phyloP scores from a whole-genome alignment of 92 coral and sea anemone genomes.

The Actinostola sp. region DNA sequence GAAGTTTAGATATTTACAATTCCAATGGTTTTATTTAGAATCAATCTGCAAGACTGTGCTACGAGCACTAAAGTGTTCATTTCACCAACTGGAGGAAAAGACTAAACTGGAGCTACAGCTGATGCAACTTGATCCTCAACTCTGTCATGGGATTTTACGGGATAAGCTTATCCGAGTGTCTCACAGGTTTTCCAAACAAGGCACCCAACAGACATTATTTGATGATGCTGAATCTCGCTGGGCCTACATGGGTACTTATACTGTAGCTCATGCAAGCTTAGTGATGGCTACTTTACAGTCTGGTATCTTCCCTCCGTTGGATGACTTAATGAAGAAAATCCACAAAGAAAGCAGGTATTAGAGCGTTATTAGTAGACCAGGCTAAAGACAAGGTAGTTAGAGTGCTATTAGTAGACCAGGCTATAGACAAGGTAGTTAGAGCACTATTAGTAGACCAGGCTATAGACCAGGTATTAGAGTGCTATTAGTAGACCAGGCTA shows the following conservation, averaged over 20 bases:
- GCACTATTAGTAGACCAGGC: too few species aligned
- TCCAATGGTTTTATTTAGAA: slow-evolving; percentile 57
- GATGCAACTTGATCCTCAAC: slow-evolving; percentile 71
- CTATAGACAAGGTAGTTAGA: too few species aligned
- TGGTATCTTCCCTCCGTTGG: slow-evolving; percentile 86
- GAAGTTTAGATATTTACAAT: neutral
- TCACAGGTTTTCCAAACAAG: slow-evolving; percentile 92
- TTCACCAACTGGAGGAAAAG: slow-evolving; percentile 87
- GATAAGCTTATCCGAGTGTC: slow-evolving; percentile 90
- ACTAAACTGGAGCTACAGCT: slow-evolving; percentile 90
- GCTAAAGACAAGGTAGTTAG: too few species aligned
- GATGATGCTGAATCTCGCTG: slow-evolving; percentile 92
- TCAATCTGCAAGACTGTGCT: slow-evolving; percentile 78
- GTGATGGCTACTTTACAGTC: slow-evolving; percentile 80
- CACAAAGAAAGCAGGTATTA: slow-evolving; percentile 56
- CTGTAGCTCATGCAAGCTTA: slow-evolving; percentile 95
- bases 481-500: too few species aligned
- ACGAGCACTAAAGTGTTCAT: slow-evolving; percentile 79
- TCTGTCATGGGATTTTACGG: slow-evolving; percentile 82
- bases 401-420: too few species aligned
- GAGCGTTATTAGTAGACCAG: neutral
- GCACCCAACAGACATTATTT: slow-evolving; percentile 89
- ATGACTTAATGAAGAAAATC: slow-evolving; percentile 61
- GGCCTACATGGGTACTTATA: slow-evolving; percentile 93
- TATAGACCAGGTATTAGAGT: too few species aligned